Conservation (phyloP, 2,888 invertebrate species). For the Thecophora atra region DNA sequence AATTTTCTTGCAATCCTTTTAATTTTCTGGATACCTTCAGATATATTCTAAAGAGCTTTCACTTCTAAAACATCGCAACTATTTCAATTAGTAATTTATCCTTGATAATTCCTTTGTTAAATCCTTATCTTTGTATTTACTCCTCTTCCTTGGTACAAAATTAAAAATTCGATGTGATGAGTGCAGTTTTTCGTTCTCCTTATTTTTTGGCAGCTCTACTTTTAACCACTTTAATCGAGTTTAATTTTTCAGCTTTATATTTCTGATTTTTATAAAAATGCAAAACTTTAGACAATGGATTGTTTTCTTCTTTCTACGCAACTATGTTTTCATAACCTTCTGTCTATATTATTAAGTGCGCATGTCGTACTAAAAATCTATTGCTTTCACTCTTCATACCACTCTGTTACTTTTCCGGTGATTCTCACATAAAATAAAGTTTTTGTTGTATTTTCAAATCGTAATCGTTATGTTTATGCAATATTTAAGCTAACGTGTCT, state of each 20-base stretch:
- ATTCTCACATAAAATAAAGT: too few species aligned
- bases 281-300: constrained; percentile 25
- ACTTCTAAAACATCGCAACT: background rate
- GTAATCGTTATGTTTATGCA: too few species aligned
- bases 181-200: background rate
- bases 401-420: too few species aligned
- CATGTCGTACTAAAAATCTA: too few species aligned
- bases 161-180: constrained; percentile 34
- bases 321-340: constrained; percentile 24
- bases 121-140: too few species aligned
- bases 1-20: constrained; percentile 12
- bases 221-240: background rate
- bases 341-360: constrained; percentile 31
- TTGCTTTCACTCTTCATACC: too few species aligned
- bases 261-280: constrained; percentile 28
- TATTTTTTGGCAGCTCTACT: constrained; percentile 30
- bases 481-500: too few species aligned
- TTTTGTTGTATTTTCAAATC: too few species aligned
- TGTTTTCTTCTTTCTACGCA: background rate
- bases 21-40: background rate
- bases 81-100: background rate
- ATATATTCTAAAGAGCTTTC: background rate
- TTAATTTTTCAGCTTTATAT: constrained; percentile 7
- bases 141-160: too few species aligned
- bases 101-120: background rate